These are phyloP conservation scores for Ariolimax columbianus DNA, from an alignment of 2,888 invertebrate species.

Conservation along the genomic window DNA sequence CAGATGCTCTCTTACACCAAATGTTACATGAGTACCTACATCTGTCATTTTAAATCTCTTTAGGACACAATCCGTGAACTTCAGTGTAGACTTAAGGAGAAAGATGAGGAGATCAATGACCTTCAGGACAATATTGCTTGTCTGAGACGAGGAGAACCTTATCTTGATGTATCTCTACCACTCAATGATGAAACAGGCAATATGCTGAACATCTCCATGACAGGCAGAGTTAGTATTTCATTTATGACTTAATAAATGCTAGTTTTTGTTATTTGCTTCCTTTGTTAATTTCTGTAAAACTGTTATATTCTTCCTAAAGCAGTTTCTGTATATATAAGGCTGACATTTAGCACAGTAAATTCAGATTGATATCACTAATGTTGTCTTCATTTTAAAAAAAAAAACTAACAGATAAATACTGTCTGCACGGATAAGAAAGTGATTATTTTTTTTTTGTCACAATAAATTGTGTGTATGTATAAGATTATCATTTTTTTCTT, in stretches of 20 bases:
- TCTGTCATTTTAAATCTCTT: background rate
- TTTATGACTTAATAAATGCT: background rate
- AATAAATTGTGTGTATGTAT: no score
- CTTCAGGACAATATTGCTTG: slow-evolving; percentile 66
- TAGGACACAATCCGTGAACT: slow-evolving; percentile 33
- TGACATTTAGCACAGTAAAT: no score
- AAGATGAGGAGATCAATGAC: slow-evolving; percentile 68
- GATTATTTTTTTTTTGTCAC: no score
- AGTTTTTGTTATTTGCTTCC: background rate
- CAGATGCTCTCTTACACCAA: no score
- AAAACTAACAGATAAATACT: no score
- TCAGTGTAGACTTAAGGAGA: slow-evolving; percentile 56
- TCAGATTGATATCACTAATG: no score
- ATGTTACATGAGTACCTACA: no score
- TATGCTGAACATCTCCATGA: slow-evolving; percentile 50
- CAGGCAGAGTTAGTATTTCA: slow-evolving; percentile 44
- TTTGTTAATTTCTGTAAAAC: background rate
- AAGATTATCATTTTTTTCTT: no score
- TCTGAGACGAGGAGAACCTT: slow-evolving; percentile 58
- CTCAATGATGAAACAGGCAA: slow-evolving; percentile 52
- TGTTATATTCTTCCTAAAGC: background rate
- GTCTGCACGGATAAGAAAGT: no score
- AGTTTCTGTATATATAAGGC: no score
- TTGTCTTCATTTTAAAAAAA: no score
- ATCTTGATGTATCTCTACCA: slow-evolving; percentile 58